A percentile compares a stretch with the other conserved stretches of the same genome.
These are phyloP conservation scores for Dryococelus australis DNA, from an alignment of 2,888 invertebrate species.

Conservation along the genomic window DNA sequence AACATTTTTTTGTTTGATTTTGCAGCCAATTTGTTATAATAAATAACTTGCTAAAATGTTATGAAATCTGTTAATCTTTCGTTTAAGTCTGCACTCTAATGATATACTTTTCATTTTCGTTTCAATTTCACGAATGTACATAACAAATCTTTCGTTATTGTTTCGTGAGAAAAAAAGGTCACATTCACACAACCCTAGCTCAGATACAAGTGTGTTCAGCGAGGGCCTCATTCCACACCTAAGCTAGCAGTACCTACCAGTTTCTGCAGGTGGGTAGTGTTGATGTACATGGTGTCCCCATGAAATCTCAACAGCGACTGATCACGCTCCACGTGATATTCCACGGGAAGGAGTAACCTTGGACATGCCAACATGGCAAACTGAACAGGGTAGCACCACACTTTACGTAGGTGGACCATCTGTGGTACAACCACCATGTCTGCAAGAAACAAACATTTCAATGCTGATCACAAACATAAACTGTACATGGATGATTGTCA, in stretches of 20 bases:
- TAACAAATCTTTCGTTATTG: too few relatives aligned
- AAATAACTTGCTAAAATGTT: too few relatives aligned
- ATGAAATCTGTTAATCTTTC: too few relatives aligned
- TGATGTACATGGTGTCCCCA: constrained; percentile 85
- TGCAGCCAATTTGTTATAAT: too few relatives aligned
- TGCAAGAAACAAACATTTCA: constrained; percentile 28
- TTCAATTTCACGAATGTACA: too few relatives aligned
- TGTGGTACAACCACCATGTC: constrained; percentile 57
- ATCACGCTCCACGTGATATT: constrained; percentile 86
- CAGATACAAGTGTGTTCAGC: too few relatives aligned
- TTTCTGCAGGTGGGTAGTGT: constrained; percentile 89
- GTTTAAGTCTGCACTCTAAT: too few relatives aligned
- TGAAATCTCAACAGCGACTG: constrained; percentile 86
- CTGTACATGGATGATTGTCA: neutral
- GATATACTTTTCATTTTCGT: too few relatives aligned
- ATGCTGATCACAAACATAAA: neutral
- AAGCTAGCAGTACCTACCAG: constrained; percentile 64
- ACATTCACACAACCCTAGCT: too few relatives aligned
- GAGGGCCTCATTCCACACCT: too few relatives aligned
- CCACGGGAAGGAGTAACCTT: constrained; percentile 84
- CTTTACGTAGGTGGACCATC: constrained; percentile 81
- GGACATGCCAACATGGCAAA: constrained; percentile 78
- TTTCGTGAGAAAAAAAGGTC: too few relatives aligned
- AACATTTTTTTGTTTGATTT: too few relatives aligned
- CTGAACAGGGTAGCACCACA: constrained; percentile 95